phyloP scores from a whole-genome alignment of 1,140 invertebrate species.

The Scaptomyza pallida region DNA sequence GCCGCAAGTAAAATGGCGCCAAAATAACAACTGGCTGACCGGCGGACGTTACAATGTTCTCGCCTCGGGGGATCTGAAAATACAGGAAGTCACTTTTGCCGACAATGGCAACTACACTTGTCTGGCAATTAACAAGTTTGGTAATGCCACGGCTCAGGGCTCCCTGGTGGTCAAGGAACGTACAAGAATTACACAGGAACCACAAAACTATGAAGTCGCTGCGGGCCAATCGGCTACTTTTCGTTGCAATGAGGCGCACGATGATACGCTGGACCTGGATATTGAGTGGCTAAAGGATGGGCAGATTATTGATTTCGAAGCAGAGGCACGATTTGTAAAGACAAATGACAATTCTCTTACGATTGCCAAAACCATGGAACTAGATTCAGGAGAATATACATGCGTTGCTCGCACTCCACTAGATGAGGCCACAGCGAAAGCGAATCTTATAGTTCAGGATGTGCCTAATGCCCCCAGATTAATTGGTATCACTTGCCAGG shows the following conservation, averaged over 20 bases:
- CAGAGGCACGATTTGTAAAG: conserved; percentile 91
- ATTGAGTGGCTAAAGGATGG: conserved; percentile 96
- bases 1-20: conserved; percentile 96
- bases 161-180: conserved; percentile 93
- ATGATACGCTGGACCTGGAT: conserved; percentile 90
- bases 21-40: conserved; percentile 88
- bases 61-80: conserved; percentile 92
- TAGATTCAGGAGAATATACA: conserved; percentile 97
- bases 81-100: conserved; percentile 91
- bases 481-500: conserved; percentile 87
- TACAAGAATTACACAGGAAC: conserved; percentile 93
- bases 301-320: conserved; percentile 93
- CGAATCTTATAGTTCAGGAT: conserved; percentile 97
- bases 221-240: conserved; percentile 96
- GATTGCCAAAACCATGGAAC: conserved; percentile 96
- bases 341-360: conserved; percentile 96
- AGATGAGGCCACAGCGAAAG: conserved; percentile 92
- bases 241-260: conserved; percentile 95
- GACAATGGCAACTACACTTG: conserved; percentile 96
- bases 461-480: conserved; percentile 95
- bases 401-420: conserved; percentile 96
- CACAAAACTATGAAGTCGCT: conserved; percentile 95
- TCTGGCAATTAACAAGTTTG: conserved; percentile 96
- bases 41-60: conserved; percentile 91
- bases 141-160: conserved; percentile 90